Conservation (phyloP, 2,888 invertebrate species). For the Calameuta filiformis region DNA sequence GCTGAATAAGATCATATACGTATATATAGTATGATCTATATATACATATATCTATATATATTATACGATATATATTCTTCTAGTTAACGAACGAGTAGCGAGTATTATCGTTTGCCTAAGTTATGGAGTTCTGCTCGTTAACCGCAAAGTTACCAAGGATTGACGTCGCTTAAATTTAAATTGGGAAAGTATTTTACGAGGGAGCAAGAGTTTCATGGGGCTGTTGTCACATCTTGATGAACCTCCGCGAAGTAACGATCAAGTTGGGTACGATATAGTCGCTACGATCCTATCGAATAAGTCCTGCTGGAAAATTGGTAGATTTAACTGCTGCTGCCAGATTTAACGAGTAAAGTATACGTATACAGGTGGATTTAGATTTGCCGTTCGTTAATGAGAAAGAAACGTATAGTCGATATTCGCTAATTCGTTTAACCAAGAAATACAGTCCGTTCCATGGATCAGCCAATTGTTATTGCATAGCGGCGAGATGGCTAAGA, state of each 20-base stretch:
- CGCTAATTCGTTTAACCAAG: neutral
- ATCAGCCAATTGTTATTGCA: neutral
- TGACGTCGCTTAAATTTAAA: constrained; percentile 63
- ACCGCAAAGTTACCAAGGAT: constrained; percentile 55
- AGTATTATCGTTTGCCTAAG: constrained; percentile 47
- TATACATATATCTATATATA: too few species aligned
- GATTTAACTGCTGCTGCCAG: neutral
- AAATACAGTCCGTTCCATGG: neutral
- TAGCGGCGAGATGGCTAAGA: neutral
- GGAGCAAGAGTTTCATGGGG: constrained; percentile 60
- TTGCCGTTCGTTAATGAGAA: neutral
- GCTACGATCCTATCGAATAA: neutral
- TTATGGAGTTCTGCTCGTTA: constrained; percentile 64
- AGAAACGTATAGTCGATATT: neutral
- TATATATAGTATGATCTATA: too few species aligned
- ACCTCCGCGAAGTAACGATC: constrained; percentile 63
- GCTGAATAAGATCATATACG: too few species aligned
- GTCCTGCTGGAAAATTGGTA: neutral
- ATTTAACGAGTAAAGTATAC: neutral
- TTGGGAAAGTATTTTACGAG: constrained; percentile 67
- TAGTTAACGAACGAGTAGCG: neutral
- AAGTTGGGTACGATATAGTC: neutral
- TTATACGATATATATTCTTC: neutral
- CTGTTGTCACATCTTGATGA: constrained; percentile 67
- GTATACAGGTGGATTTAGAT: neutral